Conservation (phyloP, 2,113 vertebrate genomes). For the Melanerpes formicivorus region DNA sequence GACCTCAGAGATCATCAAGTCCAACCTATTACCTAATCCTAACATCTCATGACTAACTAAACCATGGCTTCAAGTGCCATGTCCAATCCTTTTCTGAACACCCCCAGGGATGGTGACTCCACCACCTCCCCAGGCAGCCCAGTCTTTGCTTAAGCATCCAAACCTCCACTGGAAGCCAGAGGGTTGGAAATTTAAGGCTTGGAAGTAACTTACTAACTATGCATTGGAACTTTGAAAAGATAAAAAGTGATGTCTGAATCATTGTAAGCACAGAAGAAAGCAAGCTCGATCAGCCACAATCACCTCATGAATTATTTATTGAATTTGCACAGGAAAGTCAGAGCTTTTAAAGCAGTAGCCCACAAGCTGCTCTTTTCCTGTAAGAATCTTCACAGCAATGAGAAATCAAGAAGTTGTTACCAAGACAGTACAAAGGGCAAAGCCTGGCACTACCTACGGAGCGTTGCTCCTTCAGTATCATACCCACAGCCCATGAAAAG, state of each 20-base stretch:
- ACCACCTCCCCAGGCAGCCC: too few relatives aligned
- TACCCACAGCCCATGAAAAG: accelerated
- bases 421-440: background rate
- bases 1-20: too few relatives aligned
- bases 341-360: background rate
- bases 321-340: background rate
- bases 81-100: too few relatives aligned
- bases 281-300: background rate
- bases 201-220: background rate
- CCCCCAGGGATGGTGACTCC: too few relatives aligned
- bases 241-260: constrained; percentile 5
- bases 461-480: background rate
- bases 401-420: background rate
- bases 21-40: too few relatives aligned
- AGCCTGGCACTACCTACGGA: background rate
- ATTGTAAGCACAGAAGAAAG: background rate
- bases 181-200: too few relatives aligned
- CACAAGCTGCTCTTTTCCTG: background rate
- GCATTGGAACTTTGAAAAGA: background rate
- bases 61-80: too few relatives aligned
- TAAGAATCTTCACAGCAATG: background rate
- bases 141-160: background rate
- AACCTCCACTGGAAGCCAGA: background rate
- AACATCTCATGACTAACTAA: too few relatives aligned
- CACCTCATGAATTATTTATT: constrained; percentile 9